Evolutionary conservation across 2,888 invertebrate genomes (phyloP).

Genomic region (Hedya salicella): DNA sequence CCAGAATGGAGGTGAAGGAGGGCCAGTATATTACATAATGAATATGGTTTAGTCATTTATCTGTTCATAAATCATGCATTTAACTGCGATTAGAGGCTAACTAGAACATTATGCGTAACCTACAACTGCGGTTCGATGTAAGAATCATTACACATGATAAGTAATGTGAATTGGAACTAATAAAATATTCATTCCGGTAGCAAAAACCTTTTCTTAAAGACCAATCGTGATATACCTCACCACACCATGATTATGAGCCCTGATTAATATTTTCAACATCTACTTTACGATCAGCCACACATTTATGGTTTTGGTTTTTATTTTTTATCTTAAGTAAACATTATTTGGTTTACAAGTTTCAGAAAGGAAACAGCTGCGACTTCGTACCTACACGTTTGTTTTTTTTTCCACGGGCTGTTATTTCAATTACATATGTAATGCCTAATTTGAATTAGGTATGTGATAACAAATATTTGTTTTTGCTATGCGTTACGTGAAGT

Average conservation of each 20-base stretch:
- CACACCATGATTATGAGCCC: not conserved
- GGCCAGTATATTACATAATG: constrained; percentile 18
- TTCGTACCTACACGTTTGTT: no score
- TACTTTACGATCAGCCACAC: not conserved
- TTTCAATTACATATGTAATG: no score
- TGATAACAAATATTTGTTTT: no score
- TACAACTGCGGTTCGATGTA: not conserved
- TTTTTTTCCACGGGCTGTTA: no score
- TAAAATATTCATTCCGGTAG: constrained; percentile 18
- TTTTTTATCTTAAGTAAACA: no score
- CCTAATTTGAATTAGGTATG: no score
- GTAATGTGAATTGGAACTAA: not conserved
- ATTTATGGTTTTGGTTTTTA: no score
- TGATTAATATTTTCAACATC: not conserved
- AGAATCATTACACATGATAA: not conserved
- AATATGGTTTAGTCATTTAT: constrained; percentile 5
- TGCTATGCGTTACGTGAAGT: no score
- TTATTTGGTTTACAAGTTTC: no score
- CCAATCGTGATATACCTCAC: constrained; percentile 3
- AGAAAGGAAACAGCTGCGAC: no score
- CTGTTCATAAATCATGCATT: constrained; percentile 7
- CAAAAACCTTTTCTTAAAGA: constrained; percentile 7
- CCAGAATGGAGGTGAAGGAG: constrained; percentile 32
- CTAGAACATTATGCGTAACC: constrained; percentile 15
- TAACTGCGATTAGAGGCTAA: constrained; percentile 12